Evolutionary conservation across 2,797 vertebrate species (phyloP).

Genomic region (Rhadinocentrus ornatus): DNA sequence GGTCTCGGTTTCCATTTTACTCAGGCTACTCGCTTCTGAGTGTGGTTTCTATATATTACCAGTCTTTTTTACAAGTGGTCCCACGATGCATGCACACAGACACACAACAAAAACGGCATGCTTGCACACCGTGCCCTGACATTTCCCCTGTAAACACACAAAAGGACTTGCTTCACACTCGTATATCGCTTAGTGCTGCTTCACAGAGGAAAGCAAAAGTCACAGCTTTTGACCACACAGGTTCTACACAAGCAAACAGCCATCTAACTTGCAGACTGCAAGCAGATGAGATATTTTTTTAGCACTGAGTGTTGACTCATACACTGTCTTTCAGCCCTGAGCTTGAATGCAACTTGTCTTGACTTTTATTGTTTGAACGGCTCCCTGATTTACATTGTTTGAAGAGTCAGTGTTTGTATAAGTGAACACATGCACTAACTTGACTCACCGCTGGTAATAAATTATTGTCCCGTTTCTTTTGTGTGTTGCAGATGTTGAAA

Average conservation of each 20-base stretch:
- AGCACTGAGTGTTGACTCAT: constrained; percentile 37
- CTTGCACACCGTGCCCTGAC: not conserved
- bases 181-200: not conserved
- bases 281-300: not conserved
- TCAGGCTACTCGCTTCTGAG: constrained; percentile 3
- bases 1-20: constrained; percentile 32
- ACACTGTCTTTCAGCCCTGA: not conserved
- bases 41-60: constrained; percentile 3
- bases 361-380: constrained; percentile 14
- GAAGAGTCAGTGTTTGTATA: constrained; percentile 24
- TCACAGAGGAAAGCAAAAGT: not conserved
- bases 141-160: not conserved
- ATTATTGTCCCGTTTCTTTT: constrained; percentile 7
- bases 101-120: not conserved
- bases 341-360: constrained; percentile 15
- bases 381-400: constrained; percentile 32
- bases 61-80: not conserved
- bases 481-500: not conserved
- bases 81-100: not conserved
- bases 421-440: constrained; percentile 18
- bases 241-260: constrained; percentile 35
- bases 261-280: not conserved
- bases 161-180: constrained; percentile 16
- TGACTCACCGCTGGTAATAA: constrained; percentile 8
- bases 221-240: constrained; percentile 49